Evolutionary conservation across 2,113 vertebrate species (phyloP).

Genomic region (Pantherophis guttatus): DNA sequence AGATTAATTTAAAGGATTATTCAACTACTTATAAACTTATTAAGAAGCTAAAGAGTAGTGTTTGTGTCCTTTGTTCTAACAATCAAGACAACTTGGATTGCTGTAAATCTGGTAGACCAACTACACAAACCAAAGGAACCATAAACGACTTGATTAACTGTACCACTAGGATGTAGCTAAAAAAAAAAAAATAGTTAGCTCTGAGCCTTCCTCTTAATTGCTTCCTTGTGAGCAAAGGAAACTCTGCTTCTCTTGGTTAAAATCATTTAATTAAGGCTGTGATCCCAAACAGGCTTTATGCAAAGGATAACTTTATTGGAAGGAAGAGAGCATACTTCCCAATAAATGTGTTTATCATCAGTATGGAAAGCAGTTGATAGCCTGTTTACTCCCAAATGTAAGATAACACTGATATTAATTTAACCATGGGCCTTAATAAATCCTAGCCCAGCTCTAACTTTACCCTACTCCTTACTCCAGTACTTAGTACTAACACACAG

Average conservation of each 20-base stretch:
- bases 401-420: neutral
- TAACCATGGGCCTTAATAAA: neutral
- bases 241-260: neutral
- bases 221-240: neutral
- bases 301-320: neutral
- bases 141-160: neutral
- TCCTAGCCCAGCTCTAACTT: neutral
- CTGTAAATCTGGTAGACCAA: neutral
- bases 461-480: neutral
- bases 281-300: neutral
- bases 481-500: neutral
- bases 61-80: neutral
- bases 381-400: neutral
- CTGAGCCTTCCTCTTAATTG: slow-evolving; percentile 26
- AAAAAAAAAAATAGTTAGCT: neutral
- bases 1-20: neutral
- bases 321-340: neutral
- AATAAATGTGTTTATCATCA: neutral
- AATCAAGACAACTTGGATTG: neutral
- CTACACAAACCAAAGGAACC: neutral
- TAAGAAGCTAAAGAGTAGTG: neutral
- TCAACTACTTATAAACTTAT: neutral
- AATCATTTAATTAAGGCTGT: slow-evolving; percentile 8
- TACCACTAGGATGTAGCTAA: neutral
- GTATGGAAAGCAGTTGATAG: neutral